Evolutionary conservation across 2,113 vertebrate genomes (phyloP).

Genomic region (Nerophis ophidion): DNA sequence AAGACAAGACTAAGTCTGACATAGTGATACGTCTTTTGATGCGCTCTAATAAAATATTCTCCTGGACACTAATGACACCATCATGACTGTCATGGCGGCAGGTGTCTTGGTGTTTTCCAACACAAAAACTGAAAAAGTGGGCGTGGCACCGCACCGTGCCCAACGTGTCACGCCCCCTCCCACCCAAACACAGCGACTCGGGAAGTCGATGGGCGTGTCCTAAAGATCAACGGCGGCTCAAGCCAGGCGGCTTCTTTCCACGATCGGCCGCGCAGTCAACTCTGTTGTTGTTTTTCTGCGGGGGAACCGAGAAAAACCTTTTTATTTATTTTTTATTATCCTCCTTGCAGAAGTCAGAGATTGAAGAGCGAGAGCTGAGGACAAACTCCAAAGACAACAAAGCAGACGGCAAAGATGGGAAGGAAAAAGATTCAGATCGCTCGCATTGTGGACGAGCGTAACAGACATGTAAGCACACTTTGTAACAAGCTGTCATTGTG

Average conservation of each 20-base stretch:
- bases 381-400: slow-evolving; percentile 71
- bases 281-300: not conserved
- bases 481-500: no score
- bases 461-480: slow-evolving; percentile 80
- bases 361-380: slow-evolving; percentile 60
- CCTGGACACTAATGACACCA: no score
- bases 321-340: no score
- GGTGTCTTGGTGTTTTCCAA: no score
- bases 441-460: slow-evolving; percentile 96
- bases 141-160: not conserved
- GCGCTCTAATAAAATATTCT: no score
- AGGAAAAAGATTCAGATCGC: slow-evolving; percentile 99
- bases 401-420: slow-evolving; percentile 80
- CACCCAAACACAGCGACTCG: not conserved
- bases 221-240: slow-evolving; percentile 19
- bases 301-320: not conserved
- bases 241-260: no score
- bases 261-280: no score
- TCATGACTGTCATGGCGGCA: no score
- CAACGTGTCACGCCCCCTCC: no score
- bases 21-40: no score
- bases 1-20: no score
- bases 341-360: slow-evolving; percentile 68
- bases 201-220: slow-evolving; percentile 37
- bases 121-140: not conserved